Evolutionary conservation across 1,140 invertebrate species (phyloP).

Genomic region (Temnothorax longispinosus): DNA sequence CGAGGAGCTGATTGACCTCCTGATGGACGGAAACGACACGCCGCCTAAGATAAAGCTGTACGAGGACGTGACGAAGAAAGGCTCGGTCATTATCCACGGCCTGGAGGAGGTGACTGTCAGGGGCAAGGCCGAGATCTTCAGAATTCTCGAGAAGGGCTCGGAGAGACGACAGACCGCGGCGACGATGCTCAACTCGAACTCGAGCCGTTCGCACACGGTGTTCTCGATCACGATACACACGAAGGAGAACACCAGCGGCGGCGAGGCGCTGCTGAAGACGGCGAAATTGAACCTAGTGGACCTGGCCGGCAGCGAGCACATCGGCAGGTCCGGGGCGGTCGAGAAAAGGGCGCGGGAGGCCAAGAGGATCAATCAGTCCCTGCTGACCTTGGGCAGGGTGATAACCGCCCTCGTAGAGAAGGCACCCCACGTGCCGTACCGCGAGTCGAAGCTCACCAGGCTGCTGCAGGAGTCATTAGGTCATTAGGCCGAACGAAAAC

Average conservation of each 20-base stretch:
- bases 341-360: conserved; percentile 97
- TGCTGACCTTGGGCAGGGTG: conserved; percentile 97
- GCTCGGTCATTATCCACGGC: conserved; percentile 97
- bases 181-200: conserved; percentile 97
- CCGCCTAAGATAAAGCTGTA: conserved; percentile 89
- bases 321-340: conserved; percentile 96
- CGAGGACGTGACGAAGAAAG: conserved; percentile 93
- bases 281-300: conserved; percentile 98
- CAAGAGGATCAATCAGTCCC: conserved; percentile 97
- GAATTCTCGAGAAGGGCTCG: conserved; percentile 94
- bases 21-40: conserved; percentile 89
- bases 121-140: conserved; percentile 95
- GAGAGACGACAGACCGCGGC: conserved; percentile 95
- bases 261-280: conserved; percentile 96
- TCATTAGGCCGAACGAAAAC: conserved; percentile 98
- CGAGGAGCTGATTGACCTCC: conserved; percentile 97
- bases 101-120: conserved; percentile 96
- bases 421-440: conserved; percentile 94
- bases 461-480: conserved; percentile 98
- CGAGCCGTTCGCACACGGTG: conserved; percentile 97
- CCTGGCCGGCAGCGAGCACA: conserved; percentile 98
- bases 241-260: conserved; percentile 95
- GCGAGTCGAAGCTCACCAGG: conserved; percentile 97
- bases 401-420: conserved; percentile 98
- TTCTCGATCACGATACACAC: conserved; percentile 98